These are phyloP conservation scores for Acronicta psi DNA, from an alignment of 2,888 invertebrate genomes.

Conservation along the genomic window DNA sequence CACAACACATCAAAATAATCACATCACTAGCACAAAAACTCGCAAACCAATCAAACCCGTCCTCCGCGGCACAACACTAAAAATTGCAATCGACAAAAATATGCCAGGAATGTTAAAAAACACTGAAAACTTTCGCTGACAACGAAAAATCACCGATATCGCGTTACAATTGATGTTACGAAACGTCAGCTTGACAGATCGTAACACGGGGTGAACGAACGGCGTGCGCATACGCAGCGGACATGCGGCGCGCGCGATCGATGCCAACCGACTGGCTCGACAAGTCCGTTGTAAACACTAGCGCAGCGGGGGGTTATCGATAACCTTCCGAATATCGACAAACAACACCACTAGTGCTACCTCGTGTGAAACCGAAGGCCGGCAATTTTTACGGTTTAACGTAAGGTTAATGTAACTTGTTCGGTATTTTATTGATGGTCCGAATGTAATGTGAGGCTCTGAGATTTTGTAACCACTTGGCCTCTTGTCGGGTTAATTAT, in stretches of 20 bases:
- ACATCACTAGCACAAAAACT: constrained; percentile 78
- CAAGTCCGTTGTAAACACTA: constrained; percentile 64
- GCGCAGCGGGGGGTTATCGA: constrained; percentile 84
- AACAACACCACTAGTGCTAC: constrained; percentile 70
- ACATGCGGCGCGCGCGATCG: constrained; percentile 76
- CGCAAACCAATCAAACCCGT: constrained; percentile 55
- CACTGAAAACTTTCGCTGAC: constrained; percentile 51
- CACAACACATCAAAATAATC: constrained; percentile 69
- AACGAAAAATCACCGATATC: constrained; percentile 55
- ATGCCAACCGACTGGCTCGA: constrained; percentile 73
- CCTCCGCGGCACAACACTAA: constrained; percentile 68
- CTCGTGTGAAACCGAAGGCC: constrained; percentile 64
- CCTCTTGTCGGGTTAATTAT: constrained; percentile 33
- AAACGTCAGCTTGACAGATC: constrained; percentile 85
- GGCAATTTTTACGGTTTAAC: constrained; percentile 59
- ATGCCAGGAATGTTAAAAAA: constrained; percentile 56
- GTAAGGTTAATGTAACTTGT: constrained; percentile 57
- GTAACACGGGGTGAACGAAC: constrained; percentile 74
- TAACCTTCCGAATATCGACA: constrained; percentile 71
- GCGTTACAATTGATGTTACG: constrained; percentile 69
- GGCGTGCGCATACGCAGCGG: constrained; percentile 67
- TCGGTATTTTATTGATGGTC: constrained; percentile 50
- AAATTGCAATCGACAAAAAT: constrained; percentile 44
- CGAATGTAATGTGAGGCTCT: constrained; percentile 34
- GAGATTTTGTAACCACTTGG: constrained; percentile 36